Percentiles rank a stretch among this genome's conserved stretches.
phyloP scores from a whole-genome alignment of 2,113 vertebrate species.

The Blennius ocellaris region DNA sequence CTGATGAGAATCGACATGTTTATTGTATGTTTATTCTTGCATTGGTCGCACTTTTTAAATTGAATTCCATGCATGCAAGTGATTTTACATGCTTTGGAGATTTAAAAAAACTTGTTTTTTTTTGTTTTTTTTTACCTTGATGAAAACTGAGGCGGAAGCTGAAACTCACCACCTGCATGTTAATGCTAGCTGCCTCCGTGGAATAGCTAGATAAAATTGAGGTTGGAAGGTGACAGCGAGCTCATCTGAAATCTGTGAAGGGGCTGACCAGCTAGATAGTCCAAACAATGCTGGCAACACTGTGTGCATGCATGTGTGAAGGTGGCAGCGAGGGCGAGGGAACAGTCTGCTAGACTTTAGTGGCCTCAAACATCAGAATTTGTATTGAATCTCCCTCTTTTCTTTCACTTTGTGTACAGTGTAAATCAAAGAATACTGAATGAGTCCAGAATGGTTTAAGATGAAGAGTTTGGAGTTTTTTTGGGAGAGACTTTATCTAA shows the following conservation, averaged over 20 bases:
- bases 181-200: conserved; percentile 37
- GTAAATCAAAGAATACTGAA: conserved; percentile 10
- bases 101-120: too few relatives aligned
- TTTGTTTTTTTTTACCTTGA: neutral
- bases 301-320: conserved; percentile 7
- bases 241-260: conserved; percentile 48
- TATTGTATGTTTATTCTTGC: neutral
- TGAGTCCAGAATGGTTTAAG: conserved; percentile 4
- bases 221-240: conserved; percentile 49
- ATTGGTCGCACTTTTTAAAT: neutral
- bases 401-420: conserved; percentile 24
- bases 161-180: conserved; percentile 15
- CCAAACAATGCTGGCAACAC: conserved; percentile 20
- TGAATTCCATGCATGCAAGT: neutral
- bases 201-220: conserved; percentile 43
- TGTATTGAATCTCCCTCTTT: conserved; percentile 7
- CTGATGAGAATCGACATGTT: too few relatives aligned
- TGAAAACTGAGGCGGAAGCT: conserved; percentile 7
- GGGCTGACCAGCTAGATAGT: conserved; percentile 28
- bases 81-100: neutral
- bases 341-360: conserved; percentile 27
- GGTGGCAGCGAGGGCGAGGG: conserved; percentile 2
- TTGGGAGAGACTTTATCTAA: too few relatives aligned
- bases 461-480: too few relatives aligned
- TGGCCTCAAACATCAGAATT: conserved; percentile 31